These are phyloP conservation scores for Rhinopomastus cyanomelas DNA, from an alignment of 2,113 vertebrate genomes.

Conservation along the genomic window DNA sequence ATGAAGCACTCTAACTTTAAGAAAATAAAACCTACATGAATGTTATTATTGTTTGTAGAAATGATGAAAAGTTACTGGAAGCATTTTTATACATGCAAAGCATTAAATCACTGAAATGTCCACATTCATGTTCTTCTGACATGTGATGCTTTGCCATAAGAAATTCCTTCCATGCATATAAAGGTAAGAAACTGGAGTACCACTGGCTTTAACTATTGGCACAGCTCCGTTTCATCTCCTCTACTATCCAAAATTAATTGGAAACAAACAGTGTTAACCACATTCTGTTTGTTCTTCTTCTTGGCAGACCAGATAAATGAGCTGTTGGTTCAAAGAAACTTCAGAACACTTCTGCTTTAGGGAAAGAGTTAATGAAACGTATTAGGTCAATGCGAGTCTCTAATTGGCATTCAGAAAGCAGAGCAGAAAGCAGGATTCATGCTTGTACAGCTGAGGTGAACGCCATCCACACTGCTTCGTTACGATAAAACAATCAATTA, in stretches of 20 bases:
- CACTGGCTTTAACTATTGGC: not conserved
- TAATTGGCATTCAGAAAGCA: not conserved
- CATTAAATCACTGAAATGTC: not conserved
- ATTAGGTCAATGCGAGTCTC: not conserved
- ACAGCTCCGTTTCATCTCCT: not conserved
- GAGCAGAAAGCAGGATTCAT: not conserved
- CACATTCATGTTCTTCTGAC: not conserved
- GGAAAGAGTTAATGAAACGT: not conserved
- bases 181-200: not conserved
- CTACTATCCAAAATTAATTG: not conserved
- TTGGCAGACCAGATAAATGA: not conserved
- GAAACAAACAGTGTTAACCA: not conserved
- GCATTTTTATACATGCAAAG: not conserved
- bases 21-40: not conserved
- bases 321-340: not conserved
- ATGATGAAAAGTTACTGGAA: not conserved
- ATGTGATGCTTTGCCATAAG: not conserved
- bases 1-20: not conserved
- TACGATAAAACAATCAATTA: not conserved
- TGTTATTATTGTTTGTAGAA: not conserved
- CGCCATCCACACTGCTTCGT: not conserved
- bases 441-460: not conserved
- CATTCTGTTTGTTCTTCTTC: not conserved
- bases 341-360: not conserved
- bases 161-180: not conserved